These are phyloP conservation scores for Alligator sinensis DNA, from an alignment of 2,113 vertebrate genomes.

Conservation along the genomic window DNA sequence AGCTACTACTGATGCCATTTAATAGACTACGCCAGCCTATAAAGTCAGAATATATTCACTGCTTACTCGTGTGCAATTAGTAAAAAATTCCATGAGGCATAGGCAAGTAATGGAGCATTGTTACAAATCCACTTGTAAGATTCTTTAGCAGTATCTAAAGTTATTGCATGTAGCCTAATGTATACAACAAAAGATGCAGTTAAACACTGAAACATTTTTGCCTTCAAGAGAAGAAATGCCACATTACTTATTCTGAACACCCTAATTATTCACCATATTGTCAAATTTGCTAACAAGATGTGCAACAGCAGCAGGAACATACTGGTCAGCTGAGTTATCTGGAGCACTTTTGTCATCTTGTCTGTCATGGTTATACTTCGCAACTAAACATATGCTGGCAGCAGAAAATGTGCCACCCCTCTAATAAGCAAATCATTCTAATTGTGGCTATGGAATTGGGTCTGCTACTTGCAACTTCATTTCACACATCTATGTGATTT, in stretches of 20 bases:
- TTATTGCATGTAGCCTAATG: not conserved
- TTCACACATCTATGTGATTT: not conserved
- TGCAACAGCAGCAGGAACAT: not conserved
- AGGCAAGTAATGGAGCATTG: not conserved
- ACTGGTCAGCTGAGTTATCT: constrained; percentile 10
- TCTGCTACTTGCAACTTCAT: not conserved
- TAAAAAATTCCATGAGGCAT: not conserved
- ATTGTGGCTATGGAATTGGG: not conserved
- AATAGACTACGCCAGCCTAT: not conserved
- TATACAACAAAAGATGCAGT: not conserved
- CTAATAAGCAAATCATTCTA: constrained; percentile 8
- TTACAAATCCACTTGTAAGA: not conserved
- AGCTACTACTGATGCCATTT: not conserved
- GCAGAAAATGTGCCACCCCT: not conserved
- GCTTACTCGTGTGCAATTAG: not conserved
- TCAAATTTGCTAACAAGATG: not conserved
- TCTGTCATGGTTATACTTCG: constrained; percentile 9
- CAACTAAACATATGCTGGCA: constrained; percentile 35
- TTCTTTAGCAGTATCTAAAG: not conserved
- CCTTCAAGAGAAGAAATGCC: not conserved
- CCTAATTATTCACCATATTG: not conserved
- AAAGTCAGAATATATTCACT: constrained; percentile 12
- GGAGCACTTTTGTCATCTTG: constrained; percentile 11
- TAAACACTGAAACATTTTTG: not conserved
- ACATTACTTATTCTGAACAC: not conserved